Base-by-base conservation (phyloP, 2,797 vertebrate genomes). In the Atherinosoma microstoma region DNA sequence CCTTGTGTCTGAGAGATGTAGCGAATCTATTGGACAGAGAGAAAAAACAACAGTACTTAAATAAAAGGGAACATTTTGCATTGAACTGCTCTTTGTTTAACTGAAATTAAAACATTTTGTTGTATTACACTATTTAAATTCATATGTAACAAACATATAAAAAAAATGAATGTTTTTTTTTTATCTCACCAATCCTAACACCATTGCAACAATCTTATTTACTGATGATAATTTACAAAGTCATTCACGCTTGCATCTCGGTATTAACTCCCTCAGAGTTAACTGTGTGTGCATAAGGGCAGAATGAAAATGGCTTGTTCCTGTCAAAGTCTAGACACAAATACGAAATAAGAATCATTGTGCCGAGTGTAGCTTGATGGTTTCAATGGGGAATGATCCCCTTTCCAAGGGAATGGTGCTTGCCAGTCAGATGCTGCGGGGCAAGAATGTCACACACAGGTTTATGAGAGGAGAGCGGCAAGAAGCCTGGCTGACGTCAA, bases 1-100 rank as follows among this genome's bases (percentile, higher is more conserved):
- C 98, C 98, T 95, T 99, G 98, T 49, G 98, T 99, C 95, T 99
- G 98, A 78, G 98, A 99, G 94, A 99, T 99, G 92, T 98, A 99
- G 94, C 98, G 97, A 92, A 99, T 99, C 98, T 99, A 92, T 84
- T 84, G 81, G 84, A 64, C 60, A 47, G 3, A n/a, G 53, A 57
- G 8, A 24, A 42, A 45, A 15, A 3, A 2, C 57, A 73, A 35
- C 3, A 27, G 1, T 70, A 32, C 3, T 51, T 45, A 12, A 71
- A 58, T 35, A 70, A 12, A 3, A 32, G 53, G n/a, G n/a, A n/a
- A 64, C 2, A 63, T 29, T 0, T 47, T 59, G 2, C 5, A 27
- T 3, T 40, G 4, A 63, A 32, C 27, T 12, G 27, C 51, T 54
- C 10, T 53, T n/a, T 5, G 1, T 27, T 53, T 53, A 47, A 47